These are phyloP conservation scores for Tachycineta bicolor DNA, from an alignment of 2,113 vertebrate species.

Conservation along the genomic window DNA sequence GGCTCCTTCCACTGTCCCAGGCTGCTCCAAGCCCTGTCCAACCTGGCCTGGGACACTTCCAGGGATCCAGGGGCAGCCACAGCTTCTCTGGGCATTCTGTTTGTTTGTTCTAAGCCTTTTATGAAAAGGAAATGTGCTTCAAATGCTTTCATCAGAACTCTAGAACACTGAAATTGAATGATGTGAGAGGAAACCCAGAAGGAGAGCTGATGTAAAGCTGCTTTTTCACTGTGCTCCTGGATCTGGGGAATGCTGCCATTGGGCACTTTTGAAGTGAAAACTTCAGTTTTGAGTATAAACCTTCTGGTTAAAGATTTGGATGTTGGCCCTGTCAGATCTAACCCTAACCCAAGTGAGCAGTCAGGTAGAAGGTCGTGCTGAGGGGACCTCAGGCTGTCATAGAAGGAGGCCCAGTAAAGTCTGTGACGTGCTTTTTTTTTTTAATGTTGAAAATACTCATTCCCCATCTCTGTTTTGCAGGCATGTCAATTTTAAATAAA, in stretches of 20 bases:
- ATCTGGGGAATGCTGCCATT: neutral
- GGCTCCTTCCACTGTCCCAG: neutral
- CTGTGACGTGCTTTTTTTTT: neutral
- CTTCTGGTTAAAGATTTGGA: neutral
- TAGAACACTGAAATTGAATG: neutral
- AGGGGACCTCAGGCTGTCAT: neutral
- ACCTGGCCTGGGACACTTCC: neutral
- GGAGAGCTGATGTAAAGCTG: neutral
- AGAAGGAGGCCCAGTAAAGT: neutral
- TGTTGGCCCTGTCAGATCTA: neutral
- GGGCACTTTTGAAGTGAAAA: neutral
- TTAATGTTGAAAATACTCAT: neutral
- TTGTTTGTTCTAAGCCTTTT: neutral
- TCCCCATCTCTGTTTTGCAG: constrained; percentile 65
- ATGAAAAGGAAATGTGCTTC: neutral
- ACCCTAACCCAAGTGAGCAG: neutral
- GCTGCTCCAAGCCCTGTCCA: neutral
- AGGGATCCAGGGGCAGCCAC: neutral
- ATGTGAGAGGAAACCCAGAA: neutral
- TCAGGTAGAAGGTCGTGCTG: neutral
- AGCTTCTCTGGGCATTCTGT: neutral
- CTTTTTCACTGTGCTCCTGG: neutral
- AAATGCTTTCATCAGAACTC: neutral
- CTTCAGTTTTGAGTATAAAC: neutral
- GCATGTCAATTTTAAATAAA: constrained; percentile 89